Evolutionary conservation across 2,113 vertebrate genomes (phyloP), one percentile per base, ranked within the genome.

Genomic region (Psittacara wagleri): DNA sequence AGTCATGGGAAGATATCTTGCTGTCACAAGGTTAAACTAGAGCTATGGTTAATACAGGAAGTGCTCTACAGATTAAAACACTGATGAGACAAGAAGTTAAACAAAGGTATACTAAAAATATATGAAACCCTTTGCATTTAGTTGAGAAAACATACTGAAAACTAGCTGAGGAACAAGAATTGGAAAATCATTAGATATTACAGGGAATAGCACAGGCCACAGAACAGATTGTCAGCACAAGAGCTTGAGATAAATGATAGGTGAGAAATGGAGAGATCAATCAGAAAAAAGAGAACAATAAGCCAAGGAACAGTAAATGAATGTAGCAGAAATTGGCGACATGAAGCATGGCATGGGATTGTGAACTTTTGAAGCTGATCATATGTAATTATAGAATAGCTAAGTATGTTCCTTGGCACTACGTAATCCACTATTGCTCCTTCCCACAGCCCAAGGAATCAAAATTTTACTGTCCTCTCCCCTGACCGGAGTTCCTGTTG

Each of bases 251-350:
- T 33, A 88, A 90, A 86, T 24, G 29, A 8, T 54, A 44, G 11
- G 18, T 70, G 17, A 69, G 49, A 96, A 77, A 69, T 59, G 19
- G 14, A 86, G 90, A 94, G 91, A 81, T 74, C 55, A 33, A 6
- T 86, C 41, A 49, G n/a, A 80, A 25, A 25, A 68, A 25, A 49
- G 59, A 82, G 46, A 73, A 37, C 14, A 86, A 62, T 14, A 83
- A 74, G 10, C 23, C 61, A 73, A 86, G 39, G 63, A 18, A 76
- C 35, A 83, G 14, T 69, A 83, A 86, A 69, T n/a, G 19, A 83
- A 49, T 5, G 9, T 15, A 77, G 49, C 37, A 69, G 86, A 86
- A 86, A 28, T 7, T 10, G 20, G 17, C 0, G 0, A 61, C 31
- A 41, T 62, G 68, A 86, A 88, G 69, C 18, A 28, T 24, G 16